Evolutionary conservation across 2,113 vertebrate genomes (phyloP), one percentile per base, ranked within the genome.

Genomic region (Callipepla californica): DNA sequence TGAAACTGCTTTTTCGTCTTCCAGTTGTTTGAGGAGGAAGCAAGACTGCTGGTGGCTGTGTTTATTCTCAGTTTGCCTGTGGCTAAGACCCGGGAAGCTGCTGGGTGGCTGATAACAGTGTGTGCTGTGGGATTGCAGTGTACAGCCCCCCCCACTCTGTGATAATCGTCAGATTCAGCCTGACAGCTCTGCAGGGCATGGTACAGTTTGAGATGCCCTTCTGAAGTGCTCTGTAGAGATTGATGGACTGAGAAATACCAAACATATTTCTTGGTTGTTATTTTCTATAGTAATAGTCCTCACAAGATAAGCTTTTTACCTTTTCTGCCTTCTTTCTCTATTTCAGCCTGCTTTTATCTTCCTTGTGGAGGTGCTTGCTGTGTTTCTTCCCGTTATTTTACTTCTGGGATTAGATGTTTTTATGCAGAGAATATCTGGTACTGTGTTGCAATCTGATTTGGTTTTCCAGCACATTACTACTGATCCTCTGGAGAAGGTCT

Each of bases 1-100:
- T 28, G 51, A 36, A 36, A 6, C 6, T 0, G 0, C 5, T 51
- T 34, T 32, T 18, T 50, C 11, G 16, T 66, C 5, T 3, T 19
- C 15, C 44, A 8, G 26, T 32, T 80, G 42, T 79, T 59, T 7
- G 22, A 18, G 45, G 6, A 48, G 30, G 47, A 48, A 38, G 10
- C 6, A n/a, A 42, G 17, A 4, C 8, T 55, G 30, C 53, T 30
- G 5, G 13, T 9, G 8, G 69, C 28, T 34, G 34, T 15, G 25
- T 53, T 58, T 86, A 22, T 26, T 70, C 45, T 57, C 80, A 66
- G 30, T 51, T 42, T 65, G 25, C 44, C n/a, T n/a, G 2, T n/a
- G 50, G 13, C 38, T 72, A 13, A 12, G 17, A 13, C 1, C 34
- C 3, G 21, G 20, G 18, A 3, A 6, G n/a, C 55, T 73, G 2